Evolutionary conservation across 2,113 vertebrate species (phyloP).

Genomic region (Antennarius striatus): DNA sequence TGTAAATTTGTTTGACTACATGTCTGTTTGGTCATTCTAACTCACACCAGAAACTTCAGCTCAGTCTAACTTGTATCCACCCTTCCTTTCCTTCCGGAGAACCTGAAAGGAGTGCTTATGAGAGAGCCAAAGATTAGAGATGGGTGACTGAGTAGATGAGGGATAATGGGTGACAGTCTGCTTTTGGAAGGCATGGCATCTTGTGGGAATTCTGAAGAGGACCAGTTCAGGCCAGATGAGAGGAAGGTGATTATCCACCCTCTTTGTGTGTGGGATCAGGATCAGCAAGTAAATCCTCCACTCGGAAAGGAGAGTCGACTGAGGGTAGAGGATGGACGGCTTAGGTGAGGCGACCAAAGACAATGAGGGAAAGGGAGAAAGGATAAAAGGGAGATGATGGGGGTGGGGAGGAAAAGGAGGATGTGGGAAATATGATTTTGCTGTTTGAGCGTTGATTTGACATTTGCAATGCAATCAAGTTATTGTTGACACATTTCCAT

Average conservation of each 20-base stretch:
- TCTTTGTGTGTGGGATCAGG: conserved; percentile 63
- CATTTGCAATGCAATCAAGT: conserved; percentile 47
- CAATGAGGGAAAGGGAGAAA: conserved; percentile 11
- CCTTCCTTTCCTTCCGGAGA: conserved; percentile 1
- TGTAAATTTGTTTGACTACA: no score
- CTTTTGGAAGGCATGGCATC: conserved; percentile 48
- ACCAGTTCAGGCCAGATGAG: conserved; percentile 57
- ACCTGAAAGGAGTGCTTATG: conserved; percentile 14
- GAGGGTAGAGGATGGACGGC: conserved; percentile 27
- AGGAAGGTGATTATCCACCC: conserved; percentile 70
- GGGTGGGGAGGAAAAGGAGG: neutral
- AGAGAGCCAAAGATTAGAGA: conserved; percentile 61
- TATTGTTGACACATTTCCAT: conserved; percentile 1
- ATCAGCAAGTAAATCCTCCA: conserved; percentile 61
- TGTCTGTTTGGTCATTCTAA: no score
- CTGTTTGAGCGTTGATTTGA: conserved; percentile 42
- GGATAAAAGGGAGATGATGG: conserved; percentile 13
- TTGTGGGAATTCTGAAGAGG: conserved; percentile 55
- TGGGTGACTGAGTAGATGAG: conserved; percentile 61
- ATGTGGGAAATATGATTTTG: conserved; percentile 4
- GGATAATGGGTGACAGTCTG: conserved; percentile 61
- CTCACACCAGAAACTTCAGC: neutral
- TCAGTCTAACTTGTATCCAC: neutral
- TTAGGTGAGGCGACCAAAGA: conserved; percentile 31
- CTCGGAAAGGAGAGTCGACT: conserved; percentile 32